Conservation (phyloP, 2,888 invertebrate species). For the Acrobeloides nanus region DNA sequence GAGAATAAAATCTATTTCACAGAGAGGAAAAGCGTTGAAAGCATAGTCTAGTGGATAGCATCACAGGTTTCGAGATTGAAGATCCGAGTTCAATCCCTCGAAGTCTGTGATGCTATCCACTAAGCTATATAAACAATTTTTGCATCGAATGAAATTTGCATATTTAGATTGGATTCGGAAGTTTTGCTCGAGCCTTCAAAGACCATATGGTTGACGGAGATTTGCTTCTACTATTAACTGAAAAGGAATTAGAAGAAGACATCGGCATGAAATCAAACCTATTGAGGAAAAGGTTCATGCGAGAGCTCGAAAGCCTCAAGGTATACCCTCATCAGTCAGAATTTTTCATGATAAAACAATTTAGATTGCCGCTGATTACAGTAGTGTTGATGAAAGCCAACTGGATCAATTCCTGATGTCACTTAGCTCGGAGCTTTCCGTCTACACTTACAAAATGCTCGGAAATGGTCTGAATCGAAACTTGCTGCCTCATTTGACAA, state of each 20-base stretch:
- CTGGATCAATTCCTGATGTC: conserved; percentile 52
- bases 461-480: conserved; percentile 88
- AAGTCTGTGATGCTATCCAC: too few species aligned
- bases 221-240: conserved; percentile 79
- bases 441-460: conserved; percentile 91
- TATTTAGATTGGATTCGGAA: conserved; percentile 73
- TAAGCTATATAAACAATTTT: too few species aligned
- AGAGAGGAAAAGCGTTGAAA: too few species aligned
- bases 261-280: conserved; percentile 87
- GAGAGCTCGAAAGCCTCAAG: conserved; percentile 51
- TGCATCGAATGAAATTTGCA: neutral
- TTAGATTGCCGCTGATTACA: conserved; percentile 51
- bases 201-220: conserved; percentile 94
- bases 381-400: conserved; percentile 47
- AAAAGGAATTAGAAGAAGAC: conserved; percentile 82
- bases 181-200: conserved; percentile 74
- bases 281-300: conserved; percentile 65
- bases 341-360: conserved; percentile 1
- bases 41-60: too few species aligned
- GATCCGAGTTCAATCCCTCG: too few species aligned
- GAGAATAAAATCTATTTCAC: too few species aligned
- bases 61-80: too few species aligned
- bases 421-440: conserved; percentile 62
- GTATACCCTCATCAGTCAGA: conserved; percentile 15
- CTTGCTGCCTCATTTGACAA: conserved; percentile 71